Evolutionary conservation across 2,797 vertebrate genomes (phyloP), one percentile per base, ranked within the genome.

Genomic region (Cetoscarus ocellatus): DNA sequence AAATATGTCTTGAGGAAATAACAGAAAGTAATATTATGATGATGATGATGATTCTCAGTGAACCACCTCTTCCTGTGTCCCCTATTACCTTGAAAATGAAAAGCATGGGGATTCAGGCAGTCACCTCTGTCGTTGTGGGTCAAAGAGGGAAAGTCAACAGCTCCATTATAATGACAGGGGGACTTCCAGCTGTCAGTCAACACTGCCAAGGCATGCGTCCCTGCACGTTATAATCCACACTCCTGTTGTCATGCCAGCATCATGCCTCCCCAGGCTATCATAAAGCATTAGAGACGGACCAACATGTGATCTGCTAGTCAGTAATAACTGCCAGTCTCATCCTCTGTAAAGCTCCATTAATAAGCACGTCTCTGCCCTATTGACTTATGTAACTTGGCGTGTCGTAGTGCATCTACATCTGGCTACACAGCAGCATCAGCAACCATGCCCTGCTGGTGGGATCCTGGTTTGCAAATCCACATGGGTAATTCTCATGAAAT

Each of bases 321-420:
- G 80, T 61, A 86, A 85, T 83, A 88, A 83, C 82, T 73, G 76
- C 77, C 79, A 58, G 72, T 80, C 76, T 85, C 84, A 81, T 86
- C 75, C 79, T 50, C 77, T 35, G 39, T 75, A 77, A 88, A 87
- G 72, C 77, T 75, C 67, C 80, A 62, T 83, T 88, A 83, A 88
- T 86, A 87, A 87, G 66, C 70, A 67, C 60, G 59, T 75, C 85
- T 83, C 36, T 81, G 84, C 75, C 75, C 75, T 78, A 67, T 73
- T 87, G 88, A 88, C 86, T 92, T 92, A 90, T 14, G 75, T 92
- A 91, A 92, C 69, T 10, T 52, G 63, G 67, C 15, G 40, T 85
- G 84, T 77, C 78, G 68, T 45, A 56, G 85, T 77, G 79, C 80
- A 81, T 86, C 81, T 74, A 72, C 86, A 82, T 87, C 73, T 82